Evolutionary conservation across 2,888 invertebrate species (phyloP), one percentile per base, ranked within the genome.

Genomic region (Drosophila mercatorum): DNA sequence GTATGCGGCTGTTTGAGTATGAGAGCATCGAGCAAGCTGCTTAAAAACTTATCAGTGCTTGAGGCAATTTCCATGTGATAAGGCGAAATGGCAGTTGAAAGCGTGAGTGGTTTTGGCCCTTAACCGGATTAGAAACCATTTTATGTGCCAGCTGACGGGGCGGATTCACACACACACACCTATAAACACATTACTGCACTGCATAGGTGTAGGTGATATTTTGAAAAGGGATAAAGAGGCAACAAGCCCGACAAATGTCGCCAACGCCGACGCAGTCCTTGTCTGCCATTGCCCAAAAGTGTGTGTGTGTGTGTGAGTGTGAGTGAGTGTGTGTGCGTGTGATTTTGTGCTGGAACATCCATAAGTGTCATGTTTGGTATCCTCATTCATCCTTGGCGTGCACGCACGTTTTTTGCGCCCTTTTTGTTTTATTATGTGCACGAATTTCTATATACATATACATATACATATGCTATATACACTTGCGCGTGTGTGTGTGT

Each of bases 331-430:
- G 46, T 60, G 68, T 64, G 53, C 56, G 44, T 68, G 47, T 55
- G 61, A 57, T 52, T 51, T 55, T 63, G 52, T 79, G 58, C 63
- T 72, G 75, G 71, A 78, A 90, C 86, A 91, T 90, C 87, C 85
- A 90, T 91, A 90, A 90, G 90, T 90, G 90, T 90, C 89, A 90
- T 91, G 91, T 90, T 90, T 82, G 81, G 88, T 88, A 85, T 88
- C 81, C 88, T 81, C 87, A 84, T 88, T 91, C 88, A 87, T 91
- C 89, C 85, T 83, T 83, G 72, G 84, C 89, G 80, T 86, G 88
- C 87, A 91, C 91, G 89, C 91, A 91, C 90, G 89, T 88, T 90
- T 88, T 83, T 83, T 88, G 86, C 86, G 75, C 81, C 81, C 86
- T 87, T 86, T 86, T 85, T 86, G 88, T 86, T 88, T 88, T 86